Evolutionary conservation across 2,888 invertebrate genomes (phyloP).

Genomic region (Diplazon laetatorius): DNA sequence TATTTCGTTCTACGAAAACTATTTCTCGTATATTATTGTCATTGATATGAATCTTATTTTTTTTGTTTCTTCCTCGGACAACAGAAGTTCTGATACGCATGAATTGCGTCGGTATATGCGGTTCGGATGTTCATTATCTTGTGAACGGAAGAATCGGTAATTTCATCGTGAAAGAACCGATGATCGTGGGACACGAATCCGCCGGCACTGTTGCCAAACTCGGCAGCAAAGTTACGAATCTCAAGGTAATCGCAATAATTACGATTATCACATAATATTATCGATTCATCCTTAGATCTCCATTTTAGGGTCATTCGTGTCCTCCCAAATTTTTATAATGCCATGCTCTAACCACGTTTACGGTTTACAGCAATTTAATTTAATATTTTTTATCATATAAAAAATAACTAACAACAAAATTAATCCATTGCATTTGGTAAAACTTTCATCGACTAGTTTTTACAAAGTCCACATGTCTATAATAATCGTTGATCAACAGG

Average conservation of each 20-base stretch:
- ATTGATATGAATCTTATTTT: neutral
- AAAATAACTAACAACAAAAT: too few species aligned
- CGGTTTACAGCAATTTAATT: too few species aligned
- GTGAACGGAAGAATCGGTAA: conserved; percentile 92
- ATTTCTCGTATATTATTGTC: conserved; percentile 1
- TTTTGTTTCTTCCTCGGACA: conserved; percentile 4
- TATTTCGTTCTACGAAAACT: too few species aligned
- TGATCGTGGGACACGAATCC: conserved; percentile 98
- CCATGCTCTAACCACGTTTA: too few species aligned
- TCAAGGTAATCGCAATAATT: conserved; percentile 87
- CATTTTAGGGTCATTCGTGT: too few species aligned
- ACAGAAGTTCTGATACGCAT: conserved; percentile 94
- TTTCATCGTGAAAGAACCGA: conserved; percentile 93
- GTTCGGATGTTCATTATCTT: conserved; percentile 97
- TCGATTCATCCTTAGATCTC: too few species aligned
- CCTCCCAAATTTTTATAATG: too few species aligned
- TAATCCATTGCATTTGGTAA: too few species aligned
- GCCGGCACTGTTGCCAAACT: conserved; percentile 91
- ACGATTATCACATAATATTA: too few species aligned
- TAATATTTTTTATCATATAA: too few species aligned
- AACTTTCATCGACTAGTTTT: too few species aligned
- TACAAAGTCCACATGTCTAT: neutral
- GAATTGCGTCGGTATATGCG: conserved; percentile 98
- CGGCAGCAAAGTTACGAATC: conserved; percentile 87
- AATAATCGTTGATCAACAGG: conserved; percentile 68